These are phyloP conservation scores for Colletes collaris DNA, from an alignment of 2,888 invertebrate species.

Conservation along the genomic window DNA sequence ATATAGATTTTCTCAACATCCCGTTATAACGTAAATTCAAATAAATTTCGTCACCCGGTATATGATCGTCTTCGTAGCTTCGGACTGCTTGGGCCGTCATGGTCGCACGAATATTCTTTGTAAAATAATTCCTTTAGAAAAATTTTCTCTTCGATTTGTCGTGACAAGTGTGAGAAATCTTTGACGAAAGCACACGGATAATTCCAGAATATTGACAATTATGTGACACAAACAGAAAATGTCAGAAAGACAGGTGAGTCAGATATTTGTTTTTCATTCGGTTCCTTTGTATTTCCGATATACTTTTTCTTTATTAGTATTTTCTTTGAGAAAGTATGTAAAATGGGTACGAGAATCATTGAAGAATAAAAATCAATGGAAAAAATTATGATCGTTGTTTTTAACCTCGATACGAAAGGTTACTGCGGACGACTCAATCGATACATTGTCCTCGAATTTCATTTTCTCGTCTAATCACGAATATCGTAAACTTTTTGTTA, in stretches of 20 bases:
- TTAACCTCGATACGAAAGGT: conserved; percentile 56
- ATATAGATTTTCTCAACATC: conserved; percentile 10
- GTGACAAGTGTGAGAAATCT: conserved; percentile 34
- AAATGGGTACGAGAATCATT: not conserved
- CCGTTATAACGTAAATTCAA: conserved; percentile 17
- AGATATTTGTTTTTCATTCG: conserved; percentile 18
- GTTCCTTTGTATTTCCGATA: not conserved
- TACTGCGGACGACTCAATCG: conserved; percentile 56
- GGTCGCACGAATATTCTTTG: conserved; percentile 48
- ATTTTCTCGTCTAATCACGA: conserved; percentile 39
- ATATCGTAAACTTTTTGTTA: conserved; percentile 5
- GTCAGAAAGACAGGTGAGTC: conserved; percentile 49
- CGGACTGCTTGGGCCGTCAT: conserved; percentile 47
- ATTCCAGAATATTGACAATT: conserved; percentile 32
- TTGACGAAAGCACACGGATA: conserved; percentile 4
- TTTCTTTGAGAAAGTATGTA: conserved; percentile 6
- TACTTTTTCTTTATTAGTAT: not conserved
- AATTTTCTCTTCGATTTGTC: conserved; percentile 7
- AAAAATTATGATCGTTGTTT: conserved; percentile 41
- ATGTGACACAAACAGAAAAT: conserved; percentile 49
- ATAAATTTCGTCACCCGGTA: conserved; percentile 43
- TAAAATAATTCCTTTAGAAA: conserved; percentile 22
- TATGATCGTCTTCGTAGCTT: conserved; percentile 50
- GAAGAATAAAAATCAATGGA: conserved; percentile 6
- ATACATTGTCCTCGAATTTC: conserved; percentile 57